phyloP scores from a whole-genome alignment of 2,113 vertebrate genomes.

The Ammospiza caudacuta region DNA sequence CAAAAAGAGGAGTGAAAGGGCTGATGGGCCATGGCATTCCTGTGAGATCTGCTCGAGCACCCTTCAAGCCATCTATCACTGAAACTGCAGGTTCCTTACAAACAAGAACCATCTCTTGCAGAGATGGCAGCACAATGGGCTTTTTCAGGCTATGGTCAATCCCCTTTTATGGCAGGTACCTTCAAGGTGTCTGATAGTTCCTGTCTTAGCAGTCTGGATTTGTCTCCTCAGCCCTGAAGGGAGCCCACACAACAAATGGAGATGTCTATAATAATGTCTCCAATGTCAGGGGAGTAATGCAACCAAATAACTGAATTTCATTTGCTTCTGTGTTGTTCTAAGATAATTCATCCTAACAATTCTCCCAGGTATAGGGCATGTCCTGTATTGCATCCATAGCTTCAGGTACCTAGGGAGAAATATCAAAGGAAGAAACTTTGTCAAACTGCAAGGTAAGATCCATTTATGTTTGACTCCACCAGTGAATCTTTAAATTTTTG shows the following conservation, averaged over 20 bases:
- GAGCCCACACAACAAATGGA: not conserved
- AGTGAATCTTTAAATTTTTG: slow-evolving; percentile 7
- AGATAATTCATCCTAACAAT: not conserved
- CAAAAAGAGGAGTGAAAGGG: not conserved
- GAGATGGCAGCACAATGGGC: not conserved
- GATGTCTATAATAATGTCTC: not conserved
- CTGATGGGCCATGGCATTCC: not conserved
- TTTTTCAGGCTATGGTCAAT: not conserved
- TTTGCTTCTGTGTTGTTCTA: not conserved
- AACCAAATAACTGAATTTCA: not conserved
- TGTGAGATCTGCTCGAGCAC: not conserved
- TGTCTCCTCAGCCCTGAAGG: not conserved
- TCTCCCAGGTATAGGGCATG: not conserved
- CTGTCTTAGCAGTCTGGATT: not conserved
- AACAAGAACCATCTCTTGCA: not conserved
- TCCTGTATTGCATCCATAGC: not conserved
- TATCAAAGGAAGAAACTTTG: not conserved
- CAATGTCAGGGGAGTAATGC: not conserved
- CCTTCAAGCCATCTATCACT: not conserved
- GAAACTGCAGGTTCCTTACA: not conserved
- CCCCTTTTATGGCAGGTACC: not conserved
- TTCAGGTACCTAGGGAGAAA: not conserved
- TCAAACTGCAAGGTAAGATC: not conserved
- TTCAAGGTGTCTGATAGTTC: not conserved
- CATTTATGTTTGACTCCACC: not conserved